Evolutionary conservation across 1,140 invertebrate genomes (phyloP).

Genomic region (Tetragonula clypearis): DNA sequence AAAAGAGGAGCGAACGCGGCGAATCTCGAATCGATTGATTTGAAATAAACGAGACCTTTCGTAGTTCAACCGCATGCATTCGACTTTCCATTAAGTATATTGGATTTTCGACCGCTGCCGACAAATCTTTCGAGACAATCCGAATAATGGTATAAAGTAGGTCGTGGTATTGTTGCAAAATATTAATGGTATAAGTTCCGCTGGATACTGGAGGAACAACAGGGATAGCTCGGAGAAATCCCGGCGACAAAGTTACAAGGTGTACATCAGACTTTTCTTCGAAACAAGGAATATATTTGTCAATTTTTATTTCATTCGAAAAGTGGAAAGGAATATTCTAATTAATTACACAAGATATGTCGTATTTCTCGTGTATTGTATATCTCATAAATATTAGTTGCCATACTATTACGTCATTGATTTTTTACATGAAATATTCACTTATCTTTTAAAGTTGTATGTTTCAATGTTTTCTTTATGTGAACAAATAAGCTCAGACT

Average conservation of each 20-base stretch:
- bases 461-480: too few relatives aligned
- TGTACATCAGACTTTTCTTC: not conserved
- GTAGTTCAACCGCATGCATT: conserved; percentile 31
- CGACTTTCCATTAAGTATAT: conserved; percentile 53
- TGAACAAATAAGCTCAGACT: too few relatives aligned
- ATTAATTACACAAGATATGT: too few relatives aligned
- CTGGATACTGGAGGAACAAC: not conserved
- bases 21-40: conserved; percentile 38
- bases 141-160: conserved; percentile 46
- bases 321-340: too few relatives aligned
- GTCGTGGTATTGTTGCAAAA: conserved; percentile 44
- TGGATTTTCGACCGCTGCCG: conserved; percentile 41
- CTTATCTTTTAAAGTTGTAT: too few relatives aligned
- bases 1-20: not conserved
- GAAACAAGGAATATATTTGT: too few relatives aligned
- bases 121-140: conserved; percentile 47
- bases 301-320: too few relatives aligned
- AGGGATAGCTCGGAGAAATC: not conserved
- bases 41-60: conserved; percentile 39
- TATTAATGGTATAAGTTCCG: conserved; percentile 32
- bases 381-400: too few relatives aligned
- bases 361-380: too few relatives aligned
- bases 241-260: not conserved
- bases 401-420: too few relatives aligned
- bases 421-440: too few relatives aligned